These are phyloP conservation scores for Coreius guichenoti DNA, from an alignment of 2,797 vertebrate genomes.

Conservation along the genomic window DNA sequence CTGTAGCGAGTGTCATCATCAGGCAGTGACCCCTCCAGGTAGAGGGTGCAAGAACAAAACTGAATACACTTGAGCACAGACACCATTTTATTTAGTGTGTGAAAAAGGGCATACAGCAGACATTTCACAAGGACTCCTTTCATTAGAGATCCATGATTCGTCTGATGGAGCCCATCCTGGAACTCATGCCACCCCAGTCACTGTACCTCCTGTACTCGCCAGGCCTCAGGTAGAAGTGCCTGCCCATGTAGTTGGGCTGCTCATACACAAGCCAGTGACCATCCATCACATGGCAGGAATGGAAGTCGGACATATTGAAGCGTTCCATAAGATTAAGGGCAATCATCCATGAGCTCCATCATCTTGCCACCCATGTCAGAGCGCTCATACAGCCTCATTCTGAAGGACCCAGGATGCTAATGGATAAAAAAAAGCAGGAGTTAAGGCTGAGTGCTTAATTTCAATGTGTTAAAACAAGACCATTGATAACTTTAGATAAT, in stretches of 20 bases:
- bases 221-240: constrained; percentile 66
- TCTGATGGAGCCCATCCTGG: constrained; percentile 52
- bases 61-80: constrained; percentile 55
- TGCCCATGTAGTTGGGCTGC: constrained; percentile 66
- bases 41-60: constrained; percentile 56
- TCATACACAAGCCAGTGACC: constrained; percentile 72
- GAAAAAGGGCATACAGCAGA: constrained; percentile 40
- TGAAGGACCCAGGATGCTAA: constrained; percentile 67
- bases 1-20: constrained; percentile 25
- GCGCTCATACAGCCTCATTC: constrained; percentile 68
- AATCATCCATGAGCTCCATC: constrained; percentile 67
- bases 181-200: constrained; percentile 65
- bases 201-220: constrained; percentile 67
- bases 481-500: not conserved
- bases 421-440: constrained; percentile 11
- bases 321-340: constrained; percentile 62
- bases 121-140: constrained; percentile 48
- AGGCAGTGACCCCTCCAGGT: constrained; percentile 32
- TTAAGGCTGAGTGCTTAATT: not conserved
- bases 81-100: constrained; percentile 53
- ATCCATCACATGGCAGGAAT: constrained; percentile 67
- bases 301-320: constrained; percentile 64
- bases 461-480: not conserved
- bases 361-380: constrained; percentile 68
- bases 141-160: constrained; percentile 54